phyloP scores from a whole-genome alignment of 2,797 vertebrate species.

The Tympanoctomys barrerae region DNA sequence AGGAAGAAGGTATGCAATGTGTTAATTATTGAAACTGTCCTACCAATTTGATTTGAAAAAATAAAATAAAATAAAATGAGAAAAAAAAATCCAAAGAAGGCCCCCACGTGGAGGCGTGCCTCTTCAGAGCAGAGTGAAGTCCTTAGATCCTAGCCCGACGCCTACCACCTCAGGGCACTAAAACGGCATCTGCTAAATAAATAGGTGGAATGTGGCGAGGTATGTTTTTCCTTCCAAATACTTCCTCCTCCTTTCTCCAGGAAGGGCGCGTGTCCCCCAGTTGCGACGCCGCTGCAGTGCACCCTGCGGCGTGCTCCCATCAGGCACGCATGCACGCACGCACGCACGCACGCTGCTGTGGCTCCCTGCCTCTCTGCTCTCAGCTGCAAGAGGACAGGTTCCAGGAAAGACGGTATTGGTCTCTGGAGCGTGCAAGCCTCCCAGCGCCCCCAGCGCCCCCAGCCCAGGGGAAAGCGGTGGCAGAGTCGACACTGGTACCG shows the following conservation, averaged over 20 bases:
- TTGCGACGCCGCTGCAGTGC: background rate
- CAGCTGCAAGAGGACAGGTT: background rate
- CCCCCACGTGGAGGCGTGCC: background rate
- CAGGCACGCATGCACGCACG: too few species aligned
- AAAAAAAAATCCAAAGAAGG: too few species aligned
- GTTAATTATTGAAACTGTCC: too few species aligned
- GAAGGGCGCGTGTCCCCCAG: background rate
- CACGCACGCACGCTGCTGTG: too few species aligned
- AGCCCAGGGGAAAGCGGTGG: background rate
- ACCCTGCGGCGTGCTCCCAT: too few species aligned
- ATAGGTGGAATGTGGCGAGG: background rate
- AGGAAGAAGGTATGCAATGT: too few species aligned
- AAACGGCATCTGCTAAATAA: constrained; percentile 21
- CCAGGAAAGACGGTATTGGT: background rate
- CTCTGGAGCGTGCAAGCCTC: background rate
- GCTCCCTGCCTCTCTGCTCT: background rate
- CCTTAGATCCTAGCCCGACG: background rate
- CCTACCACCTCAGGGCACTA: background rate
- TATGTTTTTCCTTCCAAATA: background rate
- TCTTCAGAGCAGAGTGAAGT: background rate
- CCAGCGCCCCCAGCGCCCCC: background rate
- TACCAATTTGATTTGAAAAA: too few species aligned
- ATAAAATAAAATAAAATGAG: too few species aligned
- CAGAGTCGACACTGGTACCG: background rate
- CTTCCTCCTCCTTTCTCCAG: background rate